phyloP scores from a whole-genome alignment of 2,797 vertebrate species.

The Pseudochromis fuscus region DNA sequence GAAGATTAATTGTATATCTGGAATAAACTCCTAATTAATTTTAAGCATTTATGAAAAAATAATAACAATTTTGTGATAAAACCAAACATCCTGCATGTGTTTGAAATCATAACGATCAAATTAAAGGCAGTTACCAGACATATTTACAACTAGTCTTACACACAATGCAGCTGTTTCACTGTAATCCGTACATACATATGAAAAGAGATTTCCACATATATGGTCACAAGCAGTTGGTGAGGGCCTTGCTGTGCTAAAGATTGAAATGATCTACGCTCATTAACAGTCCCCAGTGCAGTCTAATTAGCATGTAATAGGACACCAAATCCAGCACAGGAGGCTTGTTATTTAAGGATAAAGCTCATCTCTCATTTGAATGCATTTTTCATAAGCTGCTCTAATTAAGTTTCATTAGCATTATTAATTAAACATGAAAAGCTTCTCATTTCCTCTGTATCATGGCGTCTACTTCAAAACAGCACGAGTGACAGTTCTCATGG shows the following conservation, averaged over 20 bases:
- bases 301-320: conserved; percentile 89
- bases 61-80: neutral
- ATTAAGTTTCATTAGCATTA: conserved; percentile 89
- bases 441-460: conserved; percentile 83
- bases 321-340: conserved; percentile 86
- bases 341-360: conserved; percentile 90
- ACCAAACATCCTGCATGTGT: neutral
- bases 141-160: neutral
- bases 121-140: neutral
- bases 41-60: neutral
- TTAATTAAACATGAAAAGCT: conserved; percentile 89
- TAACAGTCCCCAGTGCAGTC: conserved; percentile 82
- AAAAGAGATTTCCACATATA: conserved; percentile 50
- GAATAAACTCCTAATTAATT: neutral
- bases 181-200: conserved; percentile 9
- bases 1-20: neutral
- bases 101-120: neutral
- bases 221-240: conserved; percentile 44
- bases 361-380: conserved; percentile 90
- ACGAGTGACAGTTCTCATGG: conserved; percentile 73
- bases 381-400: conserved; percentile 90
- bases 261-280: conserved; percentile 84
- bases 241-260: conserved; percentile 68
- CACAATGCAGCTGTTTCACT: neutral
- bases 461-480: conserved; percentile 75